Base-by-base conservation (phyloP, 2,113 vertebrate genomes). In the Megaceryle torquata region DNA sequence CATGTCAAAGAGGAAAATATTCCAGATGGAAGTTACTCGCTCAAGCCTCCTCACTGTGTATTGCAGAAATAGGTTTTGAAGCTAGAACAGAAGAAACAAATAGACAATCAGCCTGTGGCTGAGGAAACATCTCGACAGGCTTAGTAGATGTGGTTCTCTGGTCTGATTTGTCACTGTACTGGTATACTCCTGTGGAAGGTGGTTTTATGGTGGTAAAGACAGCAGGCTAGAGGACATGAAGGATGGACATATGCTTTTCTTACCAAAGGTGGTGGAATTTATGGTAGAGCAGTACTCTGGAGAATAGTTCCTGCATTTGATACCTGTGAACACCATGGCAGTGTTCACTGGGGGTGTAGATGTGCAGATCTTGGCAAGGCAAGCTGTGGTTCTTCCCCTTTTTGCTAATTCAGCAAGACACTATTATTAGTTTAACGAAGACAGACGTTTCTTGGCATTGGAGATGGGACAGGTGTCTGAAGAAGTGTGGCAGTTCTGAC, bases 231-330 rank as follows among this genome's bases (percentile, higher is more conserved):
- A 69, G 48, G 59, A 68, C 21, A 2, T 31, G 53, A 5, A 28
- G 7, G 15, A 4, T 68, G 33, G n/a, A 16, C 7, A 25, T 16
- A 5, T 0, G 1, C 3, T n/a, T 0, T 28, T 50, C 48, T 78
- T 88, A n/a, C n/a, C 31, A 11, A 43, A 80, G 67, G 8, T 0
- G 0, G 9, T 25, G 21, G 21, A 61, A 29, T 13, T 39, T 25
- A 19, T 0, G 4, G 50, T 28, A 7, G 13, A 54, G 41, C 29
- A 67, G 65, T 3, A 10, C 26, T 51, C 46, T 28, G 17, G 43
- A 10, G 53, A 9, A 8, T 41, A 26, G 19, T 48, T 31, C 56
- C 25, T 29, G 5, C 2, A 1, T 33, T 70, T 75, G 68, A 8
- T 59, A 33, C 25, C 57, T 54, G 63, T 15, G 43, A 41, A 13